A percentile compares a stretch with the other conserved stretches of the same genome.
phyloP scores from a whole-genome alignment of 2,113 vertebrate genomes.

The Alces alces region DNA sequence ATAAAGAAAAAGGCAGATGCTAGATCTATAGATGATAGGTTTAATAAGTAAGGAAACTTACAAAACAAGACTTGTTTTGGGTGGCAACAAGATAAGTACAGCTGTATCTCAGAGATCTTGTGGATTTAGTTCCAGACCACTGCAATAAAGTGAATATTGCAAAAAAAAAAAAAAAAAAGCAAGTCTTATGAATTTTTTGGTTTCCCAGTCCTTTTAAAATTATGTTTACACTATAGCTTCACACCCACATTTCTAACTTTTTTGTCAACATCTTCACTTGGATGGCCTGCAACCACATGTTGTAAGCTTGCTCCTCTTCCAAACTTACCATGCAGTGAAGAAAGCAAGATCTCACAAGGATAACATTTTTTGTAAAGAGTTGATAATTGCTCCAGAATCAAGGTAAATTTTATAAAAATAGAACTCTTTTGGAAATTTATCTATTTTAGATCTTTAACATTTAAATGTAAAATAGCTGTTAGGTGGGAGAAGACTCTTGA shows the following conservation, averaged over 20 bases:
- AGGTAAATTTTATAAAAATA: slow-evolving; percentile 9
- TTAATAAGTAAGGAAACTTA: not conserved
- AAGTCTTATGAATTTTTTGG: not conserved
- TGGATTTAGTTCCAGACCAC: not conserved
- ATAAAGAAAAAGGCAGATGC: not conserved
- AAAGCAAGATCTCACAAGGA: not conserved
- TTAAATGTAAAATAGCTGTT: not conserved
- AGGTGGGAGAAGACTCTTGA: not conserved
- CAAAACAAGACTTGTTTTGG: not conserved
- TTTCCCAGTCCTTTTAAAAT: not conserved
- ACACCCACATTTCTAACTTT: not conserved
- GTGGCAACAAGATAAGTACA: not conserved
- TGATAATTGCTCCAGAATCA: not conserved
- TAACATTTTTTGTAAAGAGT: not conserved
- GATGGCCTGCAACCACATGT: not conserved
- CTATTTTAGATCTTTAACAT: not conserved
- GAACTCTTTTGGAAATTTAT: not conserved
- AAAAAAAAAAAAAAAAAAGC: not conserved
- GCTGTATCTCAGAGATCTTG: not conserved
- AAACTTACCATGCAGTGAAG: not conserved
- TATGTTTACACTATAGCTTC: not conserved
- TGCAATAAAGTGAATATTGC: not conserved
- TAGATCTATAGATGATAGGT: not conserved
- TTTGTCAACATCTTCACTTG: not conserved
- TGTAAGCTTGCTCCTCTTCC: not conserved